phyloP scores from a whole-genome alignment of 2,113 vertebrate genomes.

The Misgurnus anguillicaudatus region DNA sequence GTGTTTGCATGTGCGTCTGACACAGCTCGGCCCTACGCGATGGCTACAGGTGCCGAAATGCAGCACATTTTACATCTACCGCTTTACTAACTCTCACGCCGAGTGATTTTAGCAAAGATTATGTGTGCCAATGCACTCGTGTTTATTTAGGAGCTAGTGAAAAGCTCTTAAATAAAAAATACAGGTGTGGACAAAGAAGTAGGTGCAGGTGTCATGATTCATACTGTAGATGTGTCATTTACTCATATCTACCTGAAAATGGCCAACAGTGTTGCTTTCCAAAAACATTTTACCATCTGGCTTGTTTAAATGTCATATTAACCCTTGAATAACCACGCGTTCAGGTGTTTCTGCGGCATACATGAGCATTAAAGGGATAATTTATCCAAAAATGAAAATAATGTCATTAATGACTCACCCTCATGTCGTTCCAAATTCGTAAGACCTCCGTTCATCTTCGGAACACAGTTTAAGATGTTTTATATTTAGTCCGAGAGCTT shows the following conservation, averaged over 20 bases:
- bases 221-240: not conserved
- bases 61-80: conserved; percentile 9
- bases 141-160: conserved; percentile 26
- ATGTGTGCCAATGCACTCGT: not conserved
- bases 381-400: too few relatives aligned
- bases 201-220: conserved; percentile 14
- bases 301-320: not conserved
- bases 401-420: too few relatives aligned
- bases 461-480: too few relatives aligned
- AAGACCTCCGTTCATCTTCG: too few relatives aligned
- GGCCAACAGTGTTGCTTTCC: not conserved
- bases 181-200: not conserved
- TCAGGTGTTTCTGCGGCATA: not conserved
- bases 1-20: conserved; percentile 15
- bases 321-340: not conserved
- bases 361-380: not conserved
- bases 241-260: not conserved
- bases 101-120: not conserved
- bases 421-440: too few relatives aligned
- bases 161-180: conserved; percentile 20
- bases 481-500: too few relatives aligned
- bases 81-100: conserved; percentile 9
- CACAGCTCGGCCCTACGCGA: not conserved
- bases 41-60: conserved; percentile 7
- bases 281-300: not conserved